Conservation (phyloP, 1,140 invertebrate genomes). For the Hormaphis cornu region DNA sequence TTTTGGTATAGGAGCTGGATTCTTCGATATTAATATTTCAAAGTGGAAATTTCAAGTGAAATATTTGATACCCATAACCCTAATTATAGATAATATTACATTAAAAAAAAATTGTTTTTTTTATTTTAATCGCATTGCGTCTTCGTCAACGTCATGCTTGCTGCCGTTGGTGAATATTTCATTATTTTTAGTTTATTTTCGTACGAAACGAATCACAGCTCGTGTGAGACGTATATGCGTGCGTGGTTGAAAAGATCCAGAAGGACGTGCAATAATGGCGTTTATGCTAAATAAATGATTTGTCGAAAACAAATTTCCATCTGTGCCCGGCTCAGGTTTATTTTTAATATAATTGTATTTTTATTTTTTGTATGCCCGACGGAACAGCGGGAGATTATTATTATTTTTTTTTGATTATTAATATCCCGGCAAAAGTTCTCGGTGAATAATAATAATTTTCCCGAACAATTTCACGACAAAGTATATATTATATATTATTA, state of each 20-base stretch:
- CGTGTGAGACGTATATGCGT: not conserved
- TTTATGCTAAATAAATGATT: not conserved
- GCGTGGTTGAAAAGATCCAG: not conserved
- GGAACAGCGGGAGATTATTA: not conserved
- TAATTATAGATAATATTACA: too few species aligned
- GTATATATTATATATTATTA: not conserved
- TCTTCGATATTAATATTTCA: too few species aligned
- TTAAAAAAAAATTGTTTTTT: too few species aligned
- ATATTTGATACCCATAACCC: too few species aligned
- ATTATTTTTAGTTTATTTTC: too few species aligned
- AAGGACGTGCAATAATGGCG: not conserved
- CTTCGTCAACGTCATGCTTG: not conserved
- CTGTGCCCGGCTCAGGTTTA: not conserved
- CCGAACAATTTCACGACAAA: not conserved
- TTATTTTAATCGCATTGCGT: not conserved
- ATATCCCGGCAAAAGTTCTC: not conserved
- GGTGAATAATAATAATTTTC: conserved; percentile 20
- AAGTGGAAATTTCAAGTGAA: too few species aligned
- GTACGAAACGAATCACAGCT: not conserved
- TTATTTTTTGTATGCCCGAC: not conserved
- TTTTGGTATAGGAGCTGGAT: too few species aligned
- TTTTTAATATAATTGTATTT: not conserved
- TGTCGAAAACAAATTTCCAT: not conserved
- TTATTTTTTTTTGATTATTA: conserved; percentile 8
- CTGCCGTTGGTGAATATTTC: not conserved